Evolutionary conservation across 2,113 vertebrate species (phyloP).

Genomic region (Pygathrix nemaeus): DNA sequence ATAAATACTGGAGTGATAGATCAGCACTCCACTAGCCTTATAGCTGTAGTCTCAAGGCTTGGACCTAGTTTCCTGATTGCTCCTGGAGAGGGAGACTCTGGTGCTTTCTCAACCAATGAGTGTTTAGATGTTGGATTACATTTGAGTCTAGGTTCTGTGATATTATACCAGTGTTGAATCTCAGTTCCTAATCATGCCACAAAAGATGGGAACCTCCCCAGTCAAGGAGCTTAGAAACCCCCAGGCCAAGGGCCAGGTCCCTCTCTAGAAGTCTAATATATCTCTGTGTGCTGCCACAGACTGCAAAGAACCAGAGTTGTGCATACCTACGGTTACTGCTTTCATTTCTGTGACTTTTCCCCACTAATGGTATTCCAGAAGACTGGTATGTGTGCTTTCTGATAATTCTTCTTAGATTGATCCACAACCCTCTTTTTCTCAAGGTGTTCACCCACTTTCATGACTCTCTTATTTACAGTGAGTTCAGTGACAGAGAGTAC

Average conservation of each 20-base stretch:
- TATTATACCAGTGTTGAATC: neutral
- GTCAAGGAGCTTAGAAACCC: neutral
- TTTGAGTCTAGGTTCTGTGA: neutral
- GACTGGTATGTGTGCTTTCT: neutral
- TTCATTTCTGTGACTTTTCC: neutral
- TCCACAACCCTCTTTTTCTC: neutral
- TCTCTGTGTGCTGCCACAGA: neutral
- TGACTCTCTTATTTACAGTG: neutral
- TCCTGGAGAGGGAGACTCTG: neutral
- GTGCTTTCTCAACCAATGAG: neutral
- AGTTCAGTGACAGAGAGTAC: neutral
- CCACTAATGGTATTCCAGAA: neutral
- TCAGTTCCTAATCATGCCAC: neutral
- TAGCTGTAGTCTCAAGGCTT: neutral
- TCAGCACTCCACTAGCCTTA: neutral
- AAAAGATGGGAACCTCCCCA: neutral
- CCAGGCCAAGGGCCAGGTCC: fast-evolving
- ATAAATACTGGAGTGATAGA: neutral
- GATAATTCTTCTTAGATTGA: neutral
- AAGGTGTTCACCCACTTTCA: neutral
- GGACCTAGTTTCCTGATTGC: neutral
- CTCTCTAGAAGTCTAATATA: neutral
- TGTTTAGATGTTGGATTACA: neutral
- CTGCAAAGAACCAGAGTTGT: neutral
- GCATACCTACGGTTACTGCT: neutral